Evolutionary conservation across 1,140 invertebrate species (phyloP), one percentile per base, ranked within the genome.

Genomic region (Glossosoma conforme): DNA sequence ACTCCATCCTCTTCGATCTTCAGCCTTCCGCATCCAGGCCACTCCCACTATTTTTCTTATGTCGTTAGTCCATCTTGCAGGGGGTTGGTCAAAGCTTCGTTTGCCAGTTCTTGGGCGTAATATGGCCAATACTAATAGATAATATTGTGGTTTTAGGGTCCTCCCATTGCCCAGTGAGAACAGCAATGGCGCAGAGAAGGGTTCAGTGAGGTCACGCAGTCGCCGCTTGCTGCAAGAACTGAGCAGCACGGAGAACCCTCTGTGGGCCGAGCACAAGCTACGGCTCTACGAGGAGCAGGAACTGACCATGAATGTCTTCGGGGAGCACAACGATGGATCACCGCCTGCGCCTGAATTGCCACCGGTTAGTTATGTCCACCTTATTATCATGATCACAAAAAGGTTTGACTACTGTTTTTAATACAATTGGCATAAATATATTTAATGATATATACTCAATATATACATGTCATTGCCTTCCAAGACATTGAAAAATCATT

Each of bases 271-370:
- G 75, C 90, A 91, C 61, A 92, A 92, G 77, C 70, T 92, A 13
- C 86, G 93, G 63, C 79, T 91, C 0, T 93, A 94, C 62, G 91
- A 94, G 66, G 91, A 94, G 64, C 91, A 94, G 68, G 90, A 93
- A 68, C 70, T 93, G 42, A 93, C 89, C 13, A 93, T 93, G 90
- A 89, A 92, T 68, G 89, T 93, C 1, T 91, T 92, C 61, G 90
- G 88, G 11, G 89, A 93, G 62, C 78, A 75, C 60, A 63, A 64
- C n/a, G 68, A 69, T 56, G 67, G 52, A 64, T 69, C 59, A 53
- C 75, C 67, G 61, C 67, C 60, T 51, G 64, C 58, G 57, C 74
- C 59, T 63, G 82, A 80, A 58, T 77, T 62, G 61, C 74, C 68
- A 61, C 76, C 65, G 66, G 78, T 69, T 62, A 70, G 51, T 72